Conservation (phyloP, 2,888 invertebrate genomes). For the Coelinius sp. region DNA sequence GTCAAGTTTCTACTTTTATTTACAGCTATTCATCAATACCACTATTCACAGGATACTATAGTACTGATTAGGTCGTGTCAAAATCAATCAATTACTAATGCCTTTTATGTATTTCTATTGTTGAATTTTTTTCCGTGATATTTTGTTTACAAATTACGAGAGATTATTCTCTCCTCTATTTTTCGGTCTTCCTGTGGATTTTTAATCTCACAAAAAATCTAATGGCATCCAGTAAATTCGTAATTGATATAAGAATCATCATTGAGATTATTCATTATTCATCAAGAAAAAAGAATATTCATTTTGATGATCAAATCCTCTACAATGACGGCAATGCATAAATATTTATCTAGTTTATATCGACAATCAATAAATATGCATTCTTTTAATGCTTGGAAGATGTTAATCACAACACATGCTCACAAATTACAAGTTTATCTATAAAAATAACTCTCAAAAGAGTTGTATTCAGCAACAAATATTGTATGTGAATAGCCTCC, state of each 20-base stretch:
- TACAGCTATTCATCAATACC: slow-evolving; percentile 57
- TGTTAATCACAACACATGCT: slow-evolving; percentile 37
- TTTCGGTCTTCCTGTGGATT: no score
- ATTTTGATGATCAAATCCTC: not conserved
- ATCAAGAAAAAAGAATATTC: not conserved
- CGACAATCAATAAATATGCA: not conserved
- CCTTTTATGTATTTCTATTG: no score
- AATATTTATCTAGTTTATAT: no score
- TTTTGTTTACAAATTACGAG: not conserved
- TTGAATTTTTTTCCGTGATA: not conserved
- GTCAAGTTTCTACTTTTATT: slow-evolving; percentile 46
- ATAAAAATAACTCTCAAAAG: slow-evolving; percentile 59
- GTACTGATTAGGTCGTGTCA: not conserved
- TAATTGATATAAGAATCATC: not conserved
- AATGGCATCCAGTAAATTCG: not conserved
- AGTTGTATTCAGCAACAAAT: slow-evolving; percentile 24
- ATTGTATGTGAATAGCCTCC: slow-evolving; percentile 54
- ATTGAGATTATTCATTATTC: not conserved
- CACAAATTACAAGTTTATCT: slow-evolving; percentile 52
- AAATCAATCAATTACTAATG: not conserved
- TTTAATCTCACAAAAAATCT: not conserved
- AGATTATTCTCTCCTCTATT: not conserved
- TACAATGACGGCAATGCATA: no score
- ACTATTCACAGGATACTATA: slow-evolving; percentile 41
- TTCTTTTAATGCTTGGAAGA: slow-evolving; percentile 35